phyloP scores from a whole-genome alignment of 2,113 vertebrate species.

The Plectropomus leopardus region DNA sequence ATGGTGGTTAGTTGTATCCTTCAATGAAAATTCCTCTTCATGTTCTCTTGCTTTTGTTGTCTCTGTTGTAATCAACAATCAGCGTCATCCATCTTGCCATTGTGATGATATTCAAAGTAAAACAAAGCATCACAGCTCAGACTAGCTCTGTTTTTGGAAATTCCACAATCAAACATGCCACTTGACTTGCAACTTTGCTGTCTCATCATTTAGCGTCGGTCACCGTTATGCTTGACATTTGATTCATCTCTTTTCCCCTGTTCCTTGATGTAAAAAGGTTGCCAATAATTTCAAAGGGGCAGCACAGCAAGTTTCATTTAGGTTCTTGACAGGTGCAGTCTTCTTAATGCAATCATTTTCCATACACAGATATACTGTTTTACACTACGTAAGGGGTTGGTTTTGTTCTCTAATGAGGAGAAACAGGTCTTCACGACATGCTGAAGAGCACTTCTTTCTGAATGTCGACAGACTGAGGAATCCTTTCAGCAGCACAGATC shows the following conservation, averaged over 20 bases:
- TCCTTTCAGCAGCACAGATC: conserved; percentile 49
- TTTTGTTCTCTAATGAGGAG: neutral
- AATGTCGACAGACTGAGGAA: conserved; percentile 19
- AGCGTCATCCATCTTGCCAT: conserved; percentile 9
- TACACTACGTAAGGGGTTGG: neutral
- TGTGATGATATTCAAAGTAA: neutral
- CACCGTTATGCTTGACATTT: neutral
- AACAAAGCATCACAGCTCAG: neutral
- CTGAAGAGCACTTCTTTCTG: conserved; percentile 39
- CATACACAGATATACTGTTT: conserved; percentile 1
- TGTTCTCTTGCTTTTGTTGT: neutral
- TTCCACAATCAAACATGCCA: neutral
- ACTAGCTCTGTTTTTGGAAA: neutral
- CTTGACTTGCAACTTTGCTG: neutral
- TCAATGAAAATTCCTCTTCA: conserved; percentile 13
- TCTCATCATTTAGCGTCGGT: too few species aligned
- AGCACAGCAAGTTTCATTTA: neutral
- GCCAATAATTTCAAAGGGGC: conserved; percentile 3
- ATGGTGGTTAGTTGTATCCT: neutral
- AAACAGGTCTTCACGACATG: conserved; percentile 34
- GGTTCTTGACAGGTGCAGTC: conserved; percentile 6
- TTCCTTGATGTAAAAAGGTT: neutral
- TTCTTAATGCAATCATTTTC: conserved; percentile 36
- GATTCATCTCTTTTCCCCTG: conserved; percentile 9
- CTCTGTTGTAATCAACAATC: neutral